Evolutionary conservation across 1,140 invertebrate species (phyloP), one percentile per base, ranked within the genome.

Genomic region (Vanessa atalanta): DNA sequence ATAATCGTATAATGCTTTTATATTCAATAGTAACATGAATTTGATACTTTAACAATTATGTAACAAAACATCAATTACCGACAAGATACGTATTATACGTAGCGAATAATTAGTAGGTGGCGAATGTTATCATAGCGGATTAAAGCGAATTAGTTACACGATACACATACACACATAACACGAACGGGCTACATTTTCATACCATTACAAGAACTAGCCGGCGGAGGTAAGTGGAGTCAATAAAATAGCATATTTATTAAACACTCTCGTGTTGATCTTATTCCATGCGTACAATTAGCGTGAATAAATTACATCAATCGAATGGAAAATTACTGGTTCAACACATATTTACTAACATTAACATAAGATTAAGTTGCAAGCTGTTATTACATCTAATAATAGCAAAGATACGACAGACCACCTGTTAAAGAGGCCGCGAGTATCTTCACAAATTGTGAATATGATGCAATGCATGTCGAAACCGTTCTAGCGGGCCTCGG

Each of bases 301-400:
- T 65, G 70, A 72, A 71, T 71, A 71, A 53, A 65, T 72, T 72
- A 72, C 50, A 64, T 72, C 11, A 55, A 65, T 72, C 55, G 50
- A 16, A 37, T 65, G 61, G 70, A 65, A 57, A 65, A 72, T 72
- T 72, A 72, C 63, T 48, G 14, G 48, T 65, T 55, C 16, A 72
- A 65, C 63, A 65, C 70, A 72, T 57, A 65, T 72, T 57, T 72
- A 72, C 61, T 16, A 53, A 13, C 48, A 63, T 71, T 71, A 72
- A 43, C 48, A 55, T 72, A 47, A 57, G 26, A 72, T 72, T 65
- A 72, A 72, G 61, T 72, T 72, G 16, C 55, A 47, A 57, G 31
- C 31, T 16, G 66, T 67, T 67, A 69, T 69, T 69, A 60, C 16
- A 37, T 69, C 66, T 69, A 69, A 69, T 69, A 69, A 69, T 69